Conservation (phyloP, 2,797 vertebrate genomes). For the Chiropotes sagulatus region DNA sequence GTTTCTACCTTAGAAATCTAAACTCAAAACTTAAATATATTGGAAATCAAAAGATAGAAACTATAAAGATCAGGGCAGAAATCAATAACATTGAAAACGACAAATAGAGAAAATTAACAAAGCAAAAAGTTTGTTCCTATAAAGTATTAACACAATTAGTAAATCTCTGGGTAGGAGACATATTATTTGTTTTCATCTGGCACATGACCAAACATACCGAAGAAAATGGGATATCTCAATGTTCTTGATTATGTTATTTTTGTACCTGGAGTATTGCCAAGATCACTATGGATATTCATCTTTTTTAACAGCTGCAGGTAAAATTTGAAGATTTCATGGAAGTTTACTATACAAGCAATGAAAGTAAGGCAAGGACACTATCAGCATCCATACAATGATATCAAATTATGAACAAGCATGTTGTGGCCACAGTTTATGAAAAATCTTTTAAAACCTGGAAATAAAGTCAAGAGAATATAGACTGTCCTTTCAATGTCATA, state of each 20-base stretch:
- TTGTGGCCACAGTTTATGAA: constrained; percentile 29
- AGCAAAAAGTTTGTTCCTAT: background rate
- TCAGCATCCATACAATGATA: background rate
- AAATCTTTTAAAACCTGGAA: constrained; percentile 9
- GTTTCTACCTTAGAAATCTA: background rate
- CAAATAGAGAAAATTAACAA: background rate
- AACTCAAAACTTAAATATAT: background rate
- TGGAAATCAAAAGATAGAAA: background rate
- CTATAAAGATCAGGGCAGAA: background rate
- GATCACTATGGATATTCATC: background rate
- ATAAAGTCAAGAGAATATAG: background rate
- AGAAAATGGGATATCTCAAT: background rate
- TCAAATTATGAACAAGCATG: background rate
- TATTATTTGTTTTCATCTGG: background rate
- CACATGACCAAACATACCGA: background rate
- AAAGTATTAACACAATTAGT: background rate
- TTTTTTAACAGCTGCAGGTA: constrained; percentile 23
- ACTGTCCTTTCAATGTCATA: background rate
- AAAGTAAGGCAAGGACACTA: background rate
- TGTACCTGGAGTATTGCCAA: background rate
- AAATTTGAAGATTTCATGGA: background rate
- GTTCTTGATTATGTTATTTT: background rate
- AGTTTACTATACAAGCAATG: background rate
- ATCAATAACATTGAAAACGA: constrained; percentile 2
- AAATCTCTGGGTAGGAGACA: background rate